Evolutionary conservation across 2,797 vertebrate genomes (phyloP).

Genomic region (Sciaenops ocellatus): DNA sequence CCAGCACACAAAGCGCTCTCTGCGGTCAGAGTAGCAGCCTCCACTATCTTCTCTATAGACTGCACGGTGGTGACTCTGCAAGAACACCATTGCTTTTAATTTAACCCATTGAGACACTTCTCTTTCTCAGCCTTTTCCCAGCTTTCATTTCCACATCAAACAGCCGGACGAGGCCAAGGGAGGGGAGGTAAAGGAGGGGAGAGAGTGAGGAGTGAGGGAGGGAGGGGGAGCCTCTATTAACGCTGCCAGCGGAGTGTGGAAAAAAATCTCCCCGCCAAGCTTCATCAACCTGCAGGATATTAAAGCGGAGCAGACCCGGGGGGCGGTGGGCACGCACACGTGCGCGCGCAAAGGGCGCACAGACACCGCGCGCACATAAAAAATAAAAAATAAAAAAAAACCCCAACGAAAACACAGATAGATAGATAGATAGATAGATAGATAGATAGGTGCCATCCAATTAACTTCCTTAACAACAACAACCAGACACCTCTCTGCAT

Average conservation of each 20-base stretch:
- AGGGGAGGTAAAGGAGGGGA: not conserved
- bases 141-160: constrained; percentile 90
- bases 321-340: constrained; percentile 37
- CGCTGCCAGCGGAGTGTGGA: constrained; percentile 87
- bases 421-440: constrained; percentile 5
- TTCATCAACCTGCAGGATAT: constrained; percentile 90
- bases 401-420: not conserved
- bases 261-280: constrained; percentile 87
- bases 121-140: constrained; percentile 69
- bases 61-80: constrained; percentile 80
- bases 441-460: constrained; percentile 45
- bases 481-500: not conserved
- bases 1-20: constrained; percentile 13
- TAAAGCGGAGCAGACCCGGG: constrained; percentile 82
- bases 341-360: constrained; percentile 27
- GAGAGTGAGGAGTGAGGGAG: not conserved
- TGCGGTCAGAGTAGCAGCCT: not conserved
- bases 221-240: constrained; percentile 82
- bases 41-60: constrained; percentile 41
- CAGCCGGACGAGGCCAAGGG: constrained; percentile 65
- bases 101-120: constrained; percentile 83
- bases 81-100: constrained; percentile 83
- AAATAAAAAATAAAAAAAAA: constrained; percentile 46
- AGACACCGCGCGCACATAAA: constrained; percentile 41
- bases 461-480: constrained; percentile 38